Percentiles rank a stretch among this genome's conserved stretches.
These are phyloP conservation scores for Gordius sp. DNA, from an alignment of 2,888 invertebrate genomes.

Conservation along the genomic window DNA sequence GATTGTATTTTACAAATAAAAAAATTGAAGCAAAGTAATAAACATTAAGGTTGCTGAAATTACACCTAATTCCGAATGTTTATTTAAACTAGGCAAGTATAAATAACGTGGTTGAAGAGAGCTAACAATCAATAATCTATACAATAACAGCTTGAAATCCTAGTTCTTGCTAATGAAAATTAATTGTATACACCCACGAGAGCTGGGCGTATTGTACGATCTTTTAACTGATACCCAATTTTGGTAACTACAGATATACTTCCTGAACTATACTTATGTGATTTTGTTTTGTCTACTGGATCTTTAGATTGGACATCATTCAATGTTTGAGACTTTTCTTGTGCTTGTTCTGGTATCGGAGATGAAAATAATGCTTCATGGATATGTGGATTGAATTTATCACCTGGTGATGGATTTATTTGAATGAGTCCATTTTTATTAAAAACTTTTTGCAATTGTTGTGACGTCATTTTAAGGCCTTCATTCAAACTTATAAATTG, in stretches of 20 bases:
- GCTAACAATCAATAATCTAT: too few species aligned
- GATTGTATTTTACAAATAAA: too few species aligned
- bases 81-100: too few species aligned
- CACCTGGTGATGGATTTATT: conserved; percentile 53
- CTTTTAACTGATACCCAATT: conserved; percentile 73
- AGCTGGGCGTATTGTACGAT: conserved; percentile 74
- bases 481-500: conserved; percentile 59
- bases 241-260: conserved; percentile 74
- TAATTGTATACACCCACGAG: conserved; percentile 53
- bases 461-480: conserved; percentile 61
- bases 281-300: conserved; percentile 81
- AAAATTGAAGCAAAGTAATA: too few species aligned
- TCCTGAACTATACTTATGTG: conserved; percentile 42
- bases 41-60: too few species aligned
- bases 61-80: too few species aligned
- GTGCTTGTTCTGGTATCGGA: conserved; percentile 27
- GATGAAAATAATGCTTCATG: conserved; percentile 88
- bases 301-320: conserved; percentile 79
- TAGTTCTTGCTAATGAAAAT: too few species aligned
- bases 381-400: conserved; percentile 79
- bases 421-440: conserved; percentile 57
- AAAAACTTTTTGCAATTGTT: conserved; percentile 51
- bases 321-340: conserved; percentile 50
- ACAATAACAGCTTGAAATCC: too few species aligned
- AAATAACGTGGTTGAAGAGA: too few species aligned